A percentile compares a stretch with the other conserved stretches of the same genome.
Evolutionary conservation across 2,113 vertebrate species (phyloP).

Genomic region (Dicrurus megarhynchus): DNA sequence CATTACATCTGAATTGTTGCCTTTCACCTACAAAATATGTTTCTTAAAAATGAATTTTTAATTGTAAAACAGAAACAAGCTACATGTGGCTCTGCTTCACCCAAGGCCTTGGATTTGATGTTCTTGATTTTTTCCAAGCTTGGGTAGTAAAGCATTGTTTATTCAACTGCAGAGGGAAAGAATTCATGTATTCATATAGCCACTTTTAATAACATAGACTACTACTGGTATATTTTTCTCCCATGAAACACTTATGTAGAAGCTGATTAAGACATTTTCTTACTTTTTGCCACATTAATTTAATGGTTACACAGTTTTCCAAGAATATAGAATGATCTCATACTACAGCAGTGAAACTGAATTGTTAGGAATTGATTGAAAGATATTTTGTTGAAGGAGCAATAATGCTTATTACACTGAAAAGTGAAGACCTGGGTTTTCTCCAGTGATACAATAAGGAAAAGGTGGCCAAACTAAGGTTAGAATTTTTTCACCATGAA

Average conservation of each 20-base stretch:
- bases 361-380: not conserved
- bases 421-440: not conserved
- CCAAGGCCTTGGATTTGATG: not conserved
- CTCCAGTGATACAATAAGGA: not conserved
- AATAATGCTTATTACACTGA: not conserved
- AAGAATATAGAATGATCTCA: constrained; percentile 5
- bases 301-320: not conserved
- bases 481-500: not conserved
- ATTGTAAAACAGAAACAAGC: not conserved
- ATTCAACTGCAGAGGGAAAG: not conserved
- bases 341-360: not conserved
- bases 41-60: not conserved
- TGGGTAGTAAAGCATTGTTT: constrained; percentile 13
- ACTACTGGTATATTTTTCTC: not conserved
- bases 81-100: not conserved
- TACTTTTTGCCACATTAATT: not conserved
- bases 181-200: constrained; percentile 12
- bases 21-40: not conserved
- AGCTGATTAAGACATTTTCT: constrained; percentile 20
- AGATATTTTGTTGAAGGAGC: not conserved
- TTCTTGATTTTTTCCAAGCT: not conserved
- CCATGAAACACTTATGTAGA: not conserved
- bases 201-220: not conserved
- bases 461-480: not conserved
- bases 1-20: not conserved